These are phyloP conservation scores for Diphyllodes magnificus DNA, from an alignment of 2,113 vertebrate genomes.

Conservation along the genomic window DNA sequence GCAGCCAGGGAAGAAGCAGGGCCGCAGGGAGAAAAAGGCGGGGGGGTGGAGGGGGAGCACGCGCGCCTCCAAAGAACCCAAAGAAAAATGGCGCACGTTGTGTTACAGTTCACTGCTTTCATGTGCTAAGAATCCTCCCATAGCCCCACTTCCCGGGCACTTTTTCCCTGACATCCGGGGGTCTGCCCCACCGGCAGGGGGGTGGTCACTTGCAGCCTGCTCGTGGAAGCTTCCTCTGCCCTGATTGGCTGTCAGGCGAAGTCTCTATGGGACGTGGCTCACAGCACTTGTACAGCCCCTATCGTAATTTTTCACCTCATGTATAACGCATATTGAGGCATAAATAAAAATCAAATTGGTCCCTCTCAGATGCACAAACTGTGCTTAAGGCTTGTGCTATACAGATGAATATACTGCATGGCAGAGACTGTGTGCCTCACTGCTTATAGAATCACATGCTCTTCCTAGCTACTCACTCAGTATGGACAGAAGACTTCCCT, in stretches of 20 bases:
- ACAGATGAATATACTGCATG: neutral
- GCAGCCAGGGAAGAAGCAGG: neutral
- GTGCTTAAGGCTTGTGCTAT: neutral
- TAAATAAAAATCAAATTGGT: neutral
- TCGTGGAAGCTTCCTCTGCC: neutral
- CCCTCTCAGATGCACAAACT: neutral
- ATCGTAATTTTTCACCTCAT: neutral
- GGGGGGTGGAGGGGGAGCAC: fast-evolving
- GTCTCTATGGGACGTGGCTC: neutral
- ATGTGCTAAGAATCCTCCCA: neutral
- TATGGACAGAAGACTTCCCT: neutral
- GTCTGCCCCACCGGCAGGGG: neutral
- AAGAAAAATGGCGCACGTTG: neutral
- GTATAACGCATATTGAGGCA: neutral
- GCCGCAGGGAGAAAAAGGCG: no score
- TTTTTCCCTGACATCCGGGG: neutral
- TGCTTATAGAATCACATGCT: neutral
- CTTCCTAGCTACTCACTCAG: neutral
- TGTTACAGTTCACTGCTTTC: neutral
- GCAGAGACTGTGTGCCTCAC: neutral
- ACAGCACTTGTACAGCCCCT: neutral
- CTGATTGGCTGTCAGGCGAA: neutral
- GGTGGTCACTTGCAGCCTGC: no score
- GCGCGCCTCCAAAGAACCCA: no score
- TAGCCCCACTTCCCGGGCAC: neutral